Evolutionary conservation across 2,113 vertebrate species (phyloP).

Genomic region (Nibea albiflora): DNA sequence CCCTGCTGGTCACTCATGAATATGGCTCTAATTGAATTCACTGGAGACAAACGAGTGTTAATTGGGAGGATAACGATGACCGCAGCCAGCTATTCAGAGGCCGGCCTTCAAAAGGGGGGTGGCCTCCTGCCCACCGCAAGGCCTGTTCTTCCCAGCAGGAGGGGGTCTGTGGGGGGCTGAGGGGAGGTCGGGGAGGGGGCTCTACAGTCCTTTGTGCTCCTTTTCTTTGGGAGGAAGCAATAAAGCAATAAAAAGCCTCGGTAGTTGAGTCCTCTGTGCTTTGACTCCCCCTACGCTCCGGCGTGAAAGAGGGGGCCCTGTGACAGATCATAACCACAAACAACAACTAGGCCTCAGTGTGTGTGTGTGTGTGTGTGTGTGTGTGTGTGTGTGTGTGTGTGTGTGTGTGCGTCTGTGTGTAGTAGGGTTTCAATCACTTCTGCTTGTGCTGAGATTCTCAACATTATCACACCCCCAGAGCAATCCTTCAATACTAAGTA

Average conservation of each 20-base stretch:
- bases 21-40: slow-evolving; percentile 84
- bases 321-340: slow-evolving; percentile 62
- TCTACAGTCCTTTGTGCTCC: slow-evolving; percentile 73
- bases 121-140: slow-evolving; percentile 46
- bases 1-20: slow-evolving; percentile 74
- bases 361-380: slow-evolving; percentile 45
- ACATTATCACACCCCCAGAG: slow-evolving; percentile 29
- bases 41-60: slow-evolving; percentile 81
- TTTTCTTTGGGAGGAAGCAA: slow-evolving; percentile 81
- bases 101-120: slow-evolving; percentile 54
- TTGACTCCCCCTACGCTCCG: slow-evolving; percentile 36
- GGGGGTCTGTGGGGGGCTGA: slow-evolving; percentile 37
- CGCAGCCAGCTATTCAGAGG: slow-evolving; percentile 65
- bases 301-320: slow-evolving; percentile 57
- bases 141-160: slow-evolving; percentile 75
- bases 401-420: no score
- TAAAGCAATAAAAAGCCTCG: slow-evolving; percentile 80
- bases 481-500: slow-evolving; percentile 27
- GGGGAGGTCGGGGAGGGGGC: slow-evolving; percentile 10
- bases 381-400: not conserved
- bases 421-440: slow-evolving; percentile 18
- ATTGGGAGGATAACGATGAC: slow-evolving; percentile 83
- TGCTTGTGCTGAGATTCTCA: slow-evolving; percentile 30
- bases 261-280: slow-evolving; percentile 62
- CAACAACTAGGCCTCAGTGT: slow-evolving; percentile 37